A percentile compares a stretch with the other conserved stretches of the same genome.
phyloP scores from a whole-genome alignment of 2,888 invertebrate genomes.

The Agriopis marginaria region DNA sequence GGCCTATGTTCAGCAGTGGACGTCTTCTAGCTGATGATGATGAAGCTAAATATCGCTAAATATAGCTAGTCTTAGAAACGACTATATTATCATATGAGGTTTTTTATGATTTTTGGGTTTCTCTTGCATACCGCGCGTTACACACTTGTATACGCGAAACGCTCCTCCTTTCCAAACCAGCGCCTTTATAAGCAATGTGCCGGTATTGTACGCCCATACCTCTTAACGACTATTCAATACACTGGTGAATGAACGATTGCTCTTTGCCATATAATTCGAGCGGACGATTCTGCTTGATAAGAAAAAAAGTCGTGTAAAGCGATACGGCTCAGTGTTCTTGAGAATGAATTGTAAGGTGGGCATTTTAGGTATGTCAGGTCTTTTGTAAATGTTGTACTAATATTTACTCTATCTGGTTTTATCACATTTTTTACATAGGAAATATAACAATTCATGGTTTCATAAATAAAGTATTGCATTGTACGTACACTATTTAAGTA shows the following conservation, averaged over 20 bases:
- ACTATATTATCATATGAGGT: too few relatives aligned
- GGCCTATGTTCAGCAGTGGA: too few relatives aligned
- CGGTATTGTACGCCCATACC: constrained; percentile 79
- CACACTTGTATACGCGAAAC: constrained; percentile 9
- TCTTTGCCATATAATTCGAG: constrained; percentile 80
- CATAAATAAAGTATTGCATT: too few relatives aligned
- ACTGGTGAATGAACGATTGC: constrained; percentile 83
- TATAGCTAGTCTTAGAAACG: too few relatives aligned
- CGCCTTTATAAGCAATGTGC: constrained; percentile 39
- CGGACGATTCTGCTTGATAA: constrained; percentile 71
- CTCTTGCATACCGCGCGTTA: neutral
- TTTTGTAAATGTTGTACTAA: constrained; percentile 2
- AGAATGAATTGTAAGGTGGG: constrained; percentile 57
- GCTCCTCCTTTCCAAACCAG: constrained; percentile 13
- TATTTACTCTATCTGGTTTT: neutral
- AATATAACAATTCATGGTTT: too few relatives aligned
- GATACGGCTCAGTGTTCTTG: constrained; percentile 68
- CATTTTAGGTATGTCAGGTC: constrained; percentile 38
- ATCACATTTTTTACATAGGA: neutral
- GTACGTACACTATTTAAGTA: too few relatives aligned
- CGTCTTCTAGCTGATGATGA: too few relatives aligned
- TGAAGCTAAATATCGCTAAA: too few relatives aligned
- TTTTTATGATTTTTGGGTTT: too few relatives aligned
- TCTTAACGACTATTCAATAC: constrained; percentile 84
- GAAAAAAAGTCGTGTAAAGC: constrained; percentile 78